These are phyloP conservation scores for Silurus aristotelis DNA, from an alignment of 2,797 vertebrate genomes.

Conservation along the genomic window DNA sequence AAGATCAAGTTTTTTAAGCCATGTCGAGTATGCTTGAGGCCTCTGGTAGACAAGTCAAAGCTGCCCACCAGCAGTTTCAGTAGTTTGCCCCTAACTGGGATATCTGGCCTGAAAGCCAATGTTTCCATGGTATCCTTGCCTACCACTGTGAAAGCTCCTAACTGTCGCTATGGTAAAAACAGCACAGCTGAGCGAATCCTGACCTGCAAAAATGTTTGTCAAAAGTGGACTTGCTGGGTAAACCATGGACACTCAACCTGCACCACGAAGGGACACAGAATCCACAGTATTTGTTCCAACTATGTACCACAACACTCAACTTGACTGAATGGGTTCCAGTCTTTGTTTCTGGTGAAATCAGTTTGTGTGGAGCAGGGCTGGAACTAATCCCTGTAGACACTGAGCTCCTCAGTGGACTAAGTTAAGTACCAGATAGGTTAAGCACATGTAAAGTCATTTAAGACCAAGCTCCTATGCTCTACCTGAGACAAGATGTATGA, in stretches of 20 bases:
- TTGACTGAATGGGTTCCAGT: constrained; percentile 6
- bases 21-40: constrained; percentile 38
- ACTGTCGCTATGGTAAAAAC: constrained; percentile 31
- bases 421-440: constrained; percentile 11
- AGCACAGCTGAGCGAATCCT: constrained; percentile 1
- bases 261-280: constrained; percentile 29
- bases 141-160: constrained; percentile 36
- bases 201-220: not conserved
- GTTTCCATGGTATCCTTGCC: constrained; percentile 51
- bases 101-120: constrained; percentile 39
- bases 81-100: constrained; percentile 47
- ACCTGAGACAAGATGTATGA: constrained; percentile 38
- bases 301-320: constrained; percentile 34
- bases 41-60: constrained; percentile 41
- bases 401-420: constrained; percentile 31
- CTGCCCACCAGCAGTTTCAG: constrained; percentile 41
- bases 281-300: constrained; percentile 35
- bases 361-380: constrained; percentile 47
- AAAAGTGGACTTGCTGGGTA: constrained; percentile 3
- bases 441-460: constrained; percentile 7
- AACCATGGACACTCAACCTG: constrained; percentile 7
- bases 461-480: constrained; percentile 21
- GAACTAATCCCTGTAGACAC: constrained; percentile 54
- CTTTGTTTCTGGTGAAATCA: constrained; percentile 29
- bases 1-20: constrained; percentile 39